Base-by-base conservation (phyloP, 2,888 invertebrate species). In the Leptinotarsa rubiginosa region DNA sequence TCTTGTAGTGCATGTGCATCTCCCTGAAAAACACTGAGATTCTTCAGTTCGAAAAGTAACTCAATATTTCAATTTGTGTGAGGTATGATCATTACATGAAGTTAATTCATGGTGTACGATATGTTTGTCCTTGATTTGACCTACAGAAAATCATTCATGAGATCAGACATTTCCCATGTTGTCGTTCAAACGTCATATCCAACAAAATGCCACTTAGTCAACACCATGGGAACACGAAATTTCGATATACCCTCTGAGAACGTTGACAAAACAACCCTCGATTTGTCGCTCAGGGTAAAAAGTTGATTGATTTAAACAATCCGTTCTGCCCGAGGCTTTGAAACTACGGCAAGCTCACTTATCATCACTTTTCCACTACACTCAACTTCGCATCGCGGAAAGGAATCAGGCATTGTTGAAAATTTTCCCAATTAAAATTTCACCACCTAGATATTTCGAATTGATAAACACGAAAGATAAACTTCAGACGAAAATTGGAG, bases 221-320 rank as follows among this genome's bases (percentile, higher is more conserved):
- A 64, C 16, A 22, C 47, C 22, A 49, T 41, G 20, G 10, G 41
- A 62, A 65, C 18, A 22, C 22, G 31, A 25, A 62, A 62, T 62
- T 25, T 31, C 31, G 31, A 62, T 62, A 41, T n/a, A 25, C 47
- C 66, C 12, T 49, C n/a, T 41, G 13, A 47, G 20, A 18, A 66
- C 62, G 62, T 62, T 62, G 41, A 62, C 62, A 62, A 62, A 62
- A 62, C 62, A 41, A 62, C 31, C 79, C 78, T 79, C 81, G 82
- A 83, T 83, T 83, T 83, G 82, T 83, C 82, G 81, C 80, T 76
- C 77, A 75, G 78, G 78, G 81, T 79, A 83, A 83, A 83, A 83
- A 83, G 81, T 82, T 82, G 82, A 83, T 83, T 83, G 83, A 83
- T 83, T 83, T 81, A 81, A 83, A 82, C 81, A 83, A 82, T 81